These are phyloP conservation scores for Apodemia mormo DNA, from an alignment of 2,888 invertebrate genomes.

Conservation along the genomic window DNA sequence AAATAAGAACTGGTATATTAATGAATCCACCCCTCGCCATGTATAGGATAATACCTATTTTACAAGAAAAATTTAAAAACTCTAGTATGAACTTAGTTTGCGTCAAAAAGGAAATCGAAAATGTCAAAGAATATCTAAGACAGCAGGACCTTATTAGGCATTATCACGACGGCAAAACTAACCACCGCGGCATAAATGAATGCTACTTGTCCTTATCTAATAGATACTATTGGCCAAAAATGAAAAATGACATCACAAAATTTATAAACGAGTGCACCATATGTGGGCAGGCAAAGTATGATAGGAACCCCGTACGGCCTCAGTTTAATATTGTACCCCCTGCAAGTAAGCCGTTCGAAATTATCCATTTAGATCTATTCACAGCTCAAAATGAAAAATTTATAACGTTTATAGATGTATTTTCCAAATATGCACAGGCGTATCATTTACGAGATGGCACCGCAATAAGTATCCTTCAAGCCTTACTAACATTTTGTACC, in stretches of 20 bases:
- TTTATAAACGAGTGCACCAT: constrained; percentile 28
- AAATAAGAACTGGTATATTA: no score
- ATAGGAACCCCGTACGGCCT: constrained; percentile 2
- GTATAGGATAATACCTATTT: constrained; percentile 36
- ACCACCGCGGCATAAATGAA: constrained; percentile 33
- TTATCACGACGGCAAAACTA: constrained; percentile 29
- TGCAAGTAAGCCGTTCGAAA: constrained; percentile 29
- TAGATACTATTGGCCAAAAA: constrained; percentile 41
- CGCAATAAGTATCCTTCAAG: no score
- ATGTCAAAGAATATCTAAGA: no score
- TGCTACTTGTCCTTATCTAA: constrained; percentile 34
- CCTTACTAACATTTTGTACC: no score
- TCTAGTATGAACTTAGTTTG: constrained; percentile 36
- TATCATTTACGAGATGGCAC: constrained; percentile 26
- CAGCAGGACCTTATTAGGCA: constrained; percentile 30
- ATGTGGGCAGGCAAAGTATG: constrained; percentile 29
- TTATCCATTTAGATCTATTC: constrained; percentile 31
- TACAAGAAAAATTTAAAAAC: constrained; percentile 35
- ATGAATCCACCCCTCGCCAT: no score
- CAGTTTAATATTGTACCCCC: no score
- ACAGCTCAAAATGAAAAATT: no score
- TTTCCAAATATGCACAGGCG: no score
- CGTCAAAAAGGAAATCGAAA: constrained; percentile 33
- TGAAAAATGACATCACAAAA: constrained; percentile 34
- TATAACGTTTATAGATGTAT: constrained; percentile 26